phyloP scores from a whole-genome alignment of 1,140 invertebrate species.

The Zaprionus ghesquierei region DNA sequence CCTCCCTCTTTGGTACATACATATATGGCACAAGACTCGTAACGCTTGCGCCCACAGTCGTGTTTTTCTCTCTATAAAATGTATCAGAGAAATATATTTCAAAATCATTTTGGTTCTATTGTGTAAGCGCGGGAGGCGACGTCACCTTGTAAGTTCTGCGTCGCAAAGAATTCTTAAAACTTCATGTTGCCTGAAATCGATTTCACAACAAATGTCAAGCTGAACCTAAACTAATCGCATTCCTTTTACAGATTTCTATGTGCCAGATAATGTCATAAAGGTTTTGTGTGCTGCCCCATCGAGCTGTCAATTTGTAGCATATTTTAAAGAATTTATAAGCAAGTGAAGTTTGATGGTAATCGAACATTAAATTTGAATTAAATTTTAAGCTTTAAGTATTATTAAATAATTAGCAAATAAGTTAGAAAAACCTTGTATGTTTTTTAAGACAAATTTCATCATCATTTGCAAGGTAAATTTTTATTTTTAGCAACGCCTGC shows the following conservation, averaged over 20 bases:
- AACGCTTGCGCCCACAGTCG: slow-evolving; percentile 50
- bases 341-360: not conserved
- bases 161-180: not conserved
- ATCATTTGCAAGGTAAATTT: not conserved
- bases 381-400: not conserved
- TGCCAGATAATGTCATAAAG: not conserved
- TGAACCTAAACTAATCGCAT: not conserved
- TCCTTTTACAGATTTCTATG: not conserved
- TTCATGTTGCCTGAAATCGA: not conserved
- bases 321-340: not conserved
- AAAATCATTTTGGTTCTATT: slow-evolving; percentile 9
- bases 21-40: slow-evolving; percentile 43
- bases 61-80: slow-evolving; percentile 29
- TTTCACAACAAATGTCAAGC: not conserved
- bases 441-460: not conserved
- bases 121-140: slow-evolving; percentile 13
- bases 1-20: not conserved
- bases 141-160: not conserved
- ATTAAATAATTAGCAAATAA: not conserved
- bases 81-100: not conserved
- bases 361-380: not conserved
- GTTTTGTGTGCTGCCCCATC: not conserved
- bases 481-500: not conserved
- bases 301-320: not conserved
- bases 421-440: no score